Evolutionary conservation across 1,140 invertebrate species (phyloP).

Genomic region (Andrena cerasifolii): DNA sequence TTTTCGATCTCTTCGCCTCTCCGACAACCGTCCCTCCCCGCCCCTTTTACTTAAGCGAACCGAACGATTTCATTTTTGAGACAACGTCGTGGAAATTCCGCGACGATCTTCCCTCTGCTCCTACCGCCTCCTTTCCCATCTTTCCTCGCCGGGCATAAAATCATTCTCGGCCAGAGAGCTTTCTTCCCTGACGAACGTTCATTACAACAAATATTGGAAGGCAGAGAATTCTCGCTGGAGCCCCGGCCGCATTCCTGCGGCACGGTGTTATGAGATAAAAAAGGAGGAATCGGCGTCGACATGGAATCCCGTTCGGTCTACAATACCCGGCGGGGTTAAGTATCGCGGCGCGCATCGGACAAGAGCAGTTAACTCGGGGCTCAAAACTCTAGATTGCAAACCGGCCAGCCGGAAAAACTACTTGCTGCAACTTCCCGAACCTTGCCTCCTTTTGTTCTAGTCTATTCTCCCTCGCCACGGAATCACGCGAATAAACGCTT

Average conservation of each 20-base stretch:
- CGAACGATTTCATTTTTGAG: constrained; percentile 42
- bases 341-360: not conserved
- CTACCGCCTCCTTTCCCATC: not conserved
- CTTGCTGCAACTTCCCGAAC: constrained; percentile 21
- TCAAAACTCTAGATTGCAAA: constrained; percentile 36
- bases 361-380: constrained; percentile 4
- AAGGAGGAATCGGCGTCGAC: constrained; percentile 1
- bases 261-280: not conserved
- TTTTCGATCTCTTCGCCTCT: constrained; percentile 41
- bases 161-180: not conserved
- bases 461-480: not conserved
- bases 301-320: constrained; percentile 12
- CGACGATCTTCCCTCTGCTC: no score
- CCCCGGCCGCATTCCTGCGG: not conserved
- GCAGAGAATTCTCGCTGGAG: not conserved
- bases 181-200: not conserved
- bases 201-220: constrained; percentile 17
- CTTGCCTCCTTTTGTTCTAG: constrained; percentile 13
- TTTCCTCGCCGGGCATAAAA: not conserved
- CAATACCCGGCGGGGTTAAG: constrained; percentile 13
- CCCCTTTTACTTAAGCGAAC: constrained; percentile 17
- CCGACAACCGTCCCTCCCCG: not conserved
- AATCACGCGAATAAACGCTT: constrained; percentile 32
- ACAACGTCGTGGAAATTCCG: constrained; percentile 18
- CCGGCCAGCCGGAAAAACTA: constrained; percentile 24